Evolutionary conservation across 2,888 invertebrate genomes (phyloP).

Genomic region (Antitype chi): DNA sequence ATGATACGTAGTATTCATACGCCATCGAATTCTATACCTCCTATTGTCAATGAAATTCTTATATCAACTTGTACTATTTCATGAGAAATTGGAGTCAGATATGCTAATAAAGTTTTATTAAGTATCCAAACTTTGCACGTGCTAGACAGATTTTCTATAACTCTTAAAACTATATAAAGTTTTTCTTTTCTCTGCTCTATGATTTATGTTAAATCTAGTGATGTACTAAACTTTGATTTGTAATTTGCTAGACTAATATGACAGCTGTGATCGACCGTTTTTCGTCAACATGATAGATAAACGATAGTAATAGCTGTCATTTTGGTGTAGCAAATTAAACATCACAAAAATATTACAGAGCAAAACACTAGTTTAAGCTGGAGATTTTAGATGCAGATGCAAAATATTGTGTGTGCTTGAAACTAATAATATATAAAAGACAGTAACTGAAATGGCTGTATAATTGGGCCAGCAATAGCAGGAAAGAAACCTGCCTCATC

Average conservation of each 20-base stretch:
- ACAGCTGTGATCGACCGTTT: too few species aligned
- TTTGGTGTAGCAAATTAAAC: too few species aligned
- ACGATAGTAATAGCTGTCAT: too few species aligned
- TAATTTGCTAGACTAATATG: too few species aligned
- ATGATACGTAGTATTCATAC: slow-evolving; percentile 31
- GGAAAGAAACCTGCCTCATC: background rate
- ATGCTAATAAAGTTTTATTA: slow-evolving; percentile 3
- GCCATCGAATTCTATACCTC: slow-evolving; percentile 42
- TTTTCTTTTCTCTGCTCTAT: slow-evolving; percentile 17
- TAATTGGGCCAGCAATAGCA: slow-evolving; percentile 19
- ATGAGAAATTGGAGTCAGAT: background rate
- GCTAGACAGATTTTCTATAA: slow-evolving; percentile 22
- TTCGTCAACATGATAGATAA: too few species aligned
- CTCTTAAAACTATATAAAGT: slow-evolving; percentile 2
- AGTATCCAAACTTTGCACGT: slow-evolving; percentile 25
- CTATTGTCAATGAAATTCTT: slow-evolving; percentile 21
- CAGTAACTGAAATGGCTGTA: slow-evolving; percentile 20
- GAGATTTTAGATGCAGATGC: background rate
- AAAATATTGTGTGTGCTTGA: slow-evolving; percentile 33
- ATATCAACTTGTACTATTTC: slow-evolving; percentile 18
- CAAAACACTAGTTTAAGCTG: slow-evolving; percentile 23
- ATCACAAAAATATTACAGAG: background rate
- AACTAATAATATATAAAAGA: slow-evolving; percentile 43
- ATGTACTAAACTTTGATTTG: background rate
- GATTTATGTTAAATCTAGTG: slow-evolving; percentile 24